Conservation (phyloP, 2,113 vertebrate genomes). For the Corydoras sp. region DNA sequence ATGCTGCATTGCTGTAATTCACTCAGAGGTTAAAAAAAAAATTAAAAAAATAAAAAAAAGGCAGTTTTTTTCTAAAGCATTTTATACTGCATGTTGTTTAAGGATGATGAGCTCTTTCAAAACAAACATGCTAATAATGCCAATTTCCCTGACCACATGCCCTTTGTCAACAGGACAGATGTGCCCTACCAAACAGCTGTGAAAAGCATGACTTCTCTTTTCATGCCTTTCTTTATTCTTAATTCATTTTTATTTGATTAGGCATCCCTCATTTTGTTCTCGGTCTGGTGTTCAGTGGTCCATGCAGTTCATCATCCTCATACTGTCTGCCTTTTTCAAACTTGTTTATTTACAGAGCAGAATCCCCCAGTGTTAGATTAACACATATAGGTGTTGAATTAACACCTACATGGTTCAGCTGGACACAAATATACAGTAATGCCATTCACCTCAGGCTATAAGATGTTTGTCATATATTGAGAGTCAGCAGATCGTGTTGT, state of each 20-base stretch:
- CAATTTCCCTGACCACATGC: constrained; percentile 38
- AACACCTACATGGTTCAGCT: background rate
- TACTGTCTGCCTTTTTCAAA: background rate
- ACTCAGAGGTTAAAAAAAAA: background rate
- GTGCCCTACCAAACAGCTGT: constrained; percentile 35
- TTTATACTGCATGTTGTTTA: background rate
- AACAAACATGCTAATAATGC: constrained; percentile 46
- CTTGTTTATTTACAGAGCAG: background rate
- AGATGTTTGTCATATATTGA: no score
- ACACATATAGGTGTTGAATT: background rate
- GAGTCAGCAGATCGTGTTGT: no score
- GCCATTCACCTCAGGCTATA: no score
- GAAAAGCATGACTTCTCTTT: constrained; percentile 13
- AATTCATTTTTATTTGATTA: constrained; percentile 23
- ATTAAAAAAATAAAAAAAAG: no score
- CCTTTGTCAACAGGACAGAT: constrained; percentile 37
- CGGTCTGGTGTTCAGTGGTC: constrained; percentile 15
- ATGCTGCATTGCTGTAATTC: constrained; percentile 5
- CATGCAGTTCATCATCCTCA: constrained; percentile 17
- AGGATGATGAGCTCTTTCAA: constrained; percentile 14
- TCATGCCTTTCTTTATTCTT: constrained; percentile 11
- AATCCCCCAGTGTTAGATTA: background rate
- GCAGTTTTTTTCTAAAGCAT: background rate
- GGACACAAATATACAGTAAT: background rate
- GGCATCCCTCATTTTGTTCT: constrained; percentile 31